Base-by-base conservation (phyloP, 2,888 invertebrate species). In the Steinernema scapterisci region DNA sequence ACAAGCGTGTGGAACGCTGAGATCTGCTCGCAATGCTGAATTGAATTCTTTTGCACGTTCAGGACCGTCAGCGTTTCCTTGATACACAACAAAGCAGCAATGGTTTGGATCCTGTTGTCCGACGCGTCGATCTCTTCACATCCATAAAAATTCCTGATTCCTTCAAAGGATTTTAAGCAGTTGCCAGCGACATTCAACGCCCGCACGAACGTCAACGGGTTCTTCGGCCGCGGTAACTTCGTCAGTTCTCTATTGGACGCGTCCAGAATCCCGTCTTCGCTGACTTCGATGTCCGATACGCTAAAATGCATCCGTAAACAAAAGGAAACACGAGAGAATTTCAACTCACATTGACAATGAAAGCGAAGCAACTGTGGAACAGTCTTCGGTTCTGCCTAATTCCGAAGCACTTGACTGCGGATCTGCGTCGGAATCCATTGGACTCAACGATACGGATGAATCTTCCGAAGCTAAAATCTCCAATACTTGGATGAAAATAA, bases 101-200 rank as follows among this genome's bases (percentile, higher is more conserved):
- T 63, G 1, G 63, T 31, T 11, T 25, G 25, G 38, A 63, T 63
- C 31, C 27, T 63, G 63, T 63, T 63, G 63, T 63, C 63, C 31
- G 63, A 63, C 9, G 63, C 63, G 63, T 63, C 63, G 38, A 63
- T 63, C 19, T 63, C 63, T 27, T 63, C 63, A n/a, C 63, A 63
- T 6, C 63, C 31, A 7, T 11, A 3, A 27, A 31, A 63, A 31
- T 27, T 27, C n/a, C 63, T 2, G 38, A 63, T 63, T n/a, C 63
- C 63, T 25, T 63, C 63, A 25, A 63, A 63, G 7, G 63, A 63
- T n/a, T 63, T 63, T n/a, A 63, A n/a, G 19, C 63, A 63, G 38
- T 63, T 63, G 1, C 63, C 63, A n/a, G 63, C 27, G 38, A 63
- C 63, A n/a, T 16, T 31, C 7, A 63, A 27, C 31, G 3, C 16